Percentiles rank a stretch among this genome's conserved stretches.
Conservation (phyloP, 2,888 invertebrate species). For the Phasia obesa region DNA sequence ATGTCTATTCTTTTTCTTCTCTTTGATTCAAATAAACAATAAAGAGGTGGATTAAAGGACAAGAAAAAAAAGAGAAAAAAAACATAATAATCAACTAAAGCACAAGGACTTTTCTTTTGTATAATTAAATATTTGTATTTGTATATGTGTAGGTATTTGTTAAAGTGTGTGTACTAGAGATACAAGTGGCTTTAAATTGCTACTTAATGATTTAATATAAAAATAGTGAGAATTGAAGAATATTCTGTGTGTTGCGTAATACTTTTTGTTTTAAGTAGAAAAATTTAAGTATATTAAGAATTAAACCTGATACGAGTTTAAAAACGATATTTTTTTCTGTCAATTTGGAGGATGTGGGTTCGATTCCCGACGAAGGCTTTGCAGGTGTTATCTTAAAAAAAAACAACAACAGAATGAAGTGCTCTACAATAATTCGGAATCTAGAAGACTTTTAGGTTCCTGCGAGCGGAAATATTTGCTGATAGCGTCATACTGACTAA, state of each 20-base stretch:
- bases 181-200: background rate
- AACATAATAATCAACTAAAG: background rate
- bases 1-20: background rate
- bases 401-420: too few species aligned
- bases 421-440: too few species aligned
- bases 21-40: slow-evolving; percentile 5
- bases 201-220: background rate
- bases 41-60: slow-evolving; percentile 22
- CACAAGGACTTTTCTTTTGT: background rate
- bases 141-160: background rate
- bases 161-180: background rate
- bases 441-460: too few species aligned
- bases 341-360: too few species aligned
- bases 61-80: background rate
- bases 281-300: background rate
- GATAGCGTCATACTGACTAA: too few species aligned
- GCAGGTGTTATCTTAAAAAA: too few species aligned
- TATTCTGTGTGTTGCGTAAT: background rate
- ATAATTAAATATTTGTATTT: background rate
- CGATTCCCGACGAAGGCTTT: too few species aligned
- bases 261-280: background rate
- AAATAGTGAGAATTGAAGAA: background rate
- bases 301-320: background rate
- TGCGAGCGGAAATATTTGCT: too few species aligned
- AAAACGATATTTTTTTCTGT: background rate